Evolutionary conservation across 2,888 invertebrate genomes (phyloP), one percentile per base, ranked within the genome.

Genomic region (Dendrolimus pini): DNA sequence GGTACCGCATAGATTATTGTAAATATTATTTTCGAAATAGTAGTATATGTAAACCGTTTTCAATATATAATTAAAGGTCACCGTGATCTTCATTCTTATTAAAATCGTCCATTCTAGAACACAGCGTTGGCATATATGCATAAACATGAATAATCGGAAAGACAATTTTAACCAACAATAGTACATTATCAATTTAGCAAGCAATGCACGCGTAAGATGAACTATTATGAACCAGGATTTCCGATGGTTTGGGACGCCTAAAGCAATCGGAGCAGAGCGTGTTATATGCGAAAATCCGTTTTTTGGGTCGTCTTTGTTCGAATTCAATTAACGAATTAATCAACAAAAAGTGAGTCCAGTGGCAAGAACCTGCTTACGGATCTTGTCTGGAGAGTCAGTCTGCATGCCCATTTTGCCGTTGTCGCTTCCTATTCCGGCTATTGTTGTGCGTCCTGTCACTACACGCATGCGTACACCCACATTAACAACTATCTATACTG

Each of bases 341-440:
- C 68, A 76, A 78, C 72, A 78, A 78, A 80, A 76, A 71, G 60
- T 70, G 67, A 71, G 66, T 69, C 65, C 64, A 73, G 74, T 74
- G 77, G 65, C 80, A 81, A 82, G 82, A 82, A 80, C 83, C 80
- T 76, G 74, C 68, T 81, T 78, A 83, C 85, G 85, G 85, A 85
- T 82, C 86, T 82, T 77, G 80, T 80, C 80, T 80, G 79, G 74
- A 67, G 80, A 78, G 74, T 69, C 74, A 75, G 82, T 80, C 80
- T 75, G 79, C 75, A 72, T 78, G 79, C 79, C 77, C 82, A 78
- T 82, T 83, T 83, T 78, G 83, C 80, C 77, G 77, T 77, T 75
- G 80, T 75, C 80, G 82, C 85, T 88, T 88, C 88, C 89, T 85
- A 88, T 88, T 89, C 88, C 89, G 88, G 88, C 87, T 85, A 88